Conservation (phyloP, 2,888 invertebrate genomes). For the Theretra japonica region DNA sequence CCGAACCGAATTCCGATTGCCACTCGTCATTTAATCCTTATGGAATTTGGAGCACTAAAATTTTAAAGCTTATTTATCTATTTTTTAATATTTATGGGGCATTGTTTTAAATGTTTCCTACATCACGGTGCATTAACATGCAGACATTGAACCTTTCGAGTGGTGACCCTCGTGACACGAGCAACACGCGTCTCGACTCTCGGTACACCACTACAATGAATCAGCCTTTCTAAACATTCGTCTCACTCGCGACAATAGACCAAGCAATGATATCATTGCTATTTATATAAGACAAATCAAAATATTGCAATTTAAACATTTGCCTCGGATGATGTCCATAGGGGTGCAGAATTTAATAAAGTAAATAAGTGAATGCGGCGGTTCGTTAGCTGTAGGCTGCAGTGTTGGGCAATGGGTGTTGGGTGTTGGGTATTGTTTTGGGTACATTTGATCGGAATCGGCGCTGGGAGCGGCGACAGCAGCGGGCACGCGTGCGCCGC, state of each 20-base stretch:
- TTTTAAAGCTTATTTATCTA: conserved; percentile 65
- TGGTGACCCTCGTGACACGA: conserved; percentile 68
- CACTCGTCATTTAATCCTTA: conserved; percentile 41
- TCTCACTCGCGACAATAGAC: conserved; percentile 47
- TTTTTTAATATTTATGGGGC: conserved; percentile 63
- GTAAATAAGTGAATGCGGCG: background rate
- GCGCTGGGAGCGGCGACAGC: conserved; percentile 51
- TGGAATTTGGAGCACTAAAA: conserved; percentile 58
- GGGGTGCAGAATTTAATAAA: background rate
- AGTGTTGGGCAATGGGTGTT: conserved; percentile 16
- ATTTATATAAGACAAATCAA: conserved; percentile 27
- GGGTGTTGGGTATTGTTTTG: conserved; percentile 52
- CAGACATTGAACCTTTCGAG: conserved; percentile 72
- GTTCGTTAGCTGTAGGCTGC: background rate
- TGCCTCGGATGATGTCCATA: background rate
- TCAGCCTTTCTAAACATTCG: conserved; percentile 61
- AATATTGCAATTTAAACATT: background rate
- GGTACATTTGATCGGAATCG: conserved; percentile 58
- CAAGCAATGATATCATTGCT: conserved; percentile 58
- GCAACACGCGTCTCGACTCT: conserved; percentile 50
- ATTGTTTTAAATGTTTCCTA: conserved; percentile 70
- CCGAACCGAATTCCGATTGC: conserved; percentile 34
- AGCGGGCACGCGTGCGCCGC: conserved; percentile 45
- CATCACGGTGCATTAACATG: conserved; percentile 64
- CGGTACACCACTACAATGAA: conserved; percentile 62